These are phyloP conservation scores for Rhinolophus sinicus DNA, from an alignment of 2,113 vertebrate genomes.

Conservation along the genomic window DNA sequence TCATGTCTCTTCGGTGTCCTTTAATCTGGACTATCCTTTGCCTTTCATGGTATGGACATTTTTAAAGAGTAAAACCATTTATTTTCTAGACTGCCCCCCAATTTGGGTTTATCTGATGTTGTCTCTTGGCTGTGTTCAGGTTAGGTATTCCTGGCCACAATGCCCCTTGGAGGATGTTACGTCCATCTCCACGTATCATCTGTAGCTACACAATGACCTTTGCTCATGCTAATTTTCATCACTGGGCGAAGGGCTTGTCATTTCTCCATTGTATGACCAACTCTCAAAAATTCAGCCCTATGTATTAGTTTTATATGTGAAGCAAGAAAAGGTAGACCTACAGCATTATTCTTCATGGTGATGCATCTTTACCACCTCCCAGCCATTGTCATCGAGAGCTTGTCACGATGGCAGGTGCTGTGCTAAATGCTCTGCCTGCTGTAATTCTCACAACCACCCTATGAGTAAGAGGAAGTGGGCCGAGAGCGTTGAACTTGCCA, in stretches of 20 bases:
- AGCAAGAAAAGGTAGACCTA: not conserved
- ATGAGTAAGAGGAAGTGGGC: not conserved
- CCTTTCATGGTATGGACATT: not conserved
- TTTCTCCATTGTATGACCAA: not conserved
- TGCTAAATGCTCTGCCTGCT: not conserved
- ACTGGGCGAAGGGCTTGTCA: not conserved
- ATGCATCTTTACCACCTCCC: not conserved
- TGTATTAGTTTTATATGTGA: not conserved
- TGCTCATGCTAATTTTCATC: not conserved
- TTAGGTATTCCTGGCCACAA: not conserved
- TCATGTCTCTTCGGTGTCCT: not conserved
- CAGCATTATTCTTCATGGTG: not conserved
- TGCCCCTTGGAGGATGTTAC: not conserved
- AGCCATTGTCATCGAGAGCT: not conserved
- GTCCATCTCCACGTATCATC: not conserved
- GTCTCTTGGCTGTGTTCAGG: not conserved
- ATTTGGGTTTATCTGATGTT: not conserved
- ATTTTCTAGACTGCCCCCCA: not conserved
- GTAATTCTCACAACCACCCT: not conserved
- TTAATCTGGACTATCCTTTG: not conserved
- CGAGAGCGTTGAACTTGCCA: not conserved
- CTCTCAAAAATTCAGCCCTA: not conserved
- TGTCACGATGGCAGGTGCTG: not conserved
- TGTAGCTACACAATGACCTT: not conserved
- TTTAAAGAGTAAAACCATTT: not conserved